Evolutionary conservation across 1,140 invertebrate species (phyloP).

Genomic region (Cherax quadricarinatus): DNA sequence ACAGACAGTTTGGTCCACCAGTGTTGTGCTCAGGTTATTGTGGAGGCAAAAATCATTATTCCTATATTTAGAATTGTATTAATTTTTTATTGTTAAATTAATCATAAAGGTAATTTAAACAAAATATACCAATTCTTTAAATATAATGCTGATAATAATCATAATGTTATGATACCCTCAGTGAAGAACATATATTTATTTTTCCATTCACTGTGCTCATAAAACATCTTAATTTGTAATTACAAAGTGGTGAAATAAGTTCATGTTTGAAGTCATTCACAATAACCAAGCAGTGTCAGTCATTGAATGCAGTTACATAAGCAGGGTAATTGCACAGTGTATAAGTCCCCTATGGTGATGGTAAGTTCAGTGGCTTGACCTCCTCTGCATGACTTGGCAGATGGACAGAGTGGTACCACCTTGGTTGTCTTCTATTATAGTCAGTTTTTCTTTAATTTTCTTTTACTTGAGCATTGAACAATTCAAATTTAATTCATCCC

Average conservation of each 20-base stretch:
- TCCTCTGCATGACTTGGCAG: conserved; percentile 58
- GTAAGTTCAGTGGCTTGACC: conserved; percentile 56
- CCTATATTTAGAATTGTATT: neutral
- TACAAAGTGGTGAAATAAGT: neutral
- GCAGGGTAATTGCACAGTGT: conserved; percentile 52
- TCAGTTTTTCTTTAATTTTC: conserved; percentile 14
- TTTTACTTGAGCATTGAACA: conserved; percentile 12
- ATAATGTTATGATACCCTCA: neutral
- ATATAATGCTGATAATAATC: neutral
- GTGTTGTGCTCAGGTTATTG: conserved; percentile 54
- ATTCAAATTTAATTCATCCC: conserved; percentile 30
- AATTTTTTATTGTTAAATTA: neutral
- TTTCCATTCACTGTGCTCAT: neutral
- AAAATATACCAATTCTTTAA: neutral
- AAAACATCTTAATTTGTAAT: conserved; percentile 2
- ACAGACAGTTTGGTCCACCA: conserved; percentile 55
- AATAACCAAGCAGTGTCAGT: conserved; percentile 59
- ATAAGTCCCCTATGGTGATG: conserved; percentile 43
- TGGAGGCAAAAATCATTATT: conserved; percentile 15
- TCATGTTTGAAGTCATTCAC: conserved; percentile 16
- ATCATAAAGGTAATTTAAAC: neutral
- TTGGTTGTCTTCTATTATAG: conserved; percentile 17
- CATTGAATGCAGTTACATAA: conserved; percentile 57
- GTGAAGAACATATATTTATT: neutral
- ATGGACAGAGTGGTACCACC: conserved; percentile 48